Conservation (phyloP, 2,113 vertebrate genomes). For the Ammodramus savannarum region DNA sequence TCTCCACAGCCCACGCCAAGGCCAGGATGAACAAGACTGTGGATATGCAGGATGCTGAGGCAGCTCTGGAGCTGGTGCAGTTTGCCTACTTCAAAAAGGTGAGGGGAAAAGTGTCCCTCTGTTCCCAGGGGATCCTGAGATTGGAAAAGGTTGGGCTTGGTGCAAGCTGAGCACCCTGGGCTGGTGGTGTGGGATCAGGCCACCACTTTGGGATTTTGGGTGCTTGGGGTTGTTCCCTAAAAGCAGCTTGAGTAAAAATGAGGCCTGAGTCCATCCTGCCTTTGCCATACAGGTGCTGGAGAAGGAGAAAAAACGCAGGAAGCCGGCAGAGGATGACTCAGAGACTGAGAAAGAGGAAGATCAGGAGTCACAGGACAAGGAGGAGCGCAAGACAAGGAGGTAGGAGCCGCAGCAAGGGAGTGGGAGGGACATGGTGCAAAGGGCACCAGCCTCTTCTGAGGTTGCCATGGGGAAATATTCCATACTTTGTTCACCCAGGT, state of each 20-base stretch:
- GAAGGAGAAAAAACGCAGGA: slow-evolving; percentile 90
- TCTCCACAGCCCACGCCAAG: slow-evolving; percentile 94
- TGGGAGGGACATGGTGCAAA: accelerated
- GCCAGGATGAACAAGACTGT: slow-evolving; percentile 92
- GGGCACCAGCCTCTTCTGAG: background rate
- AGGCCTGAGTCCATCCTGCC: background rate
- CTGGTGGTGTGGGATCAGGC: background rate
- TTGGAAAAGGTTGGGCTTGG: background rate
- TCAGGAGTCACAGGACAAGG: slow-evolving; percentile 58
- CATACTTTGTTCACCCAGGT: accelerated
- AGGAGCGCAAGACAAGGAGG: slow-evolving; percentile 78
- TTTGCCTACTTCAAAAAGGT: slow-evolving; percentile 99
- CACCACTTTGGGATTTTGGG: background rate
- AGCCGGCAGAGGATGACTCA: slow-evolving; percentile 67
- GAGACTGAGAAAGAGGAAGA: slow-evolving; percentile 80
- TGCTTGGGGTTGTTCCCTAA: background rate
- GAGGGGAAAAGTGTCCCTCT: accelerated
- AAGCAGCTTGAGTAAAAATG: background rate
- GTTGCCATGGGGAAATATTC: background rate
- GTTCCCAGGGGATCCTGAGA: accelerated
- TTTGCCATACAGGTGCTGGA: slow-evolving; percentile 84
- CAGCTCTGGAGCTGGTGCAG: slow-evolving; percentile 92
- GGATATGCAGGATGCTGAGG: slow-evolving; percentile 88
- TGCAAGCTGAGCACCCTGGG: background rate
- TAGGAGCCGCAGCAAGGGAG: background rate